These are phyloP conservation scores for Tachypleus tridentatus DNA, from an alignment of 1,140 invertebrate genomes.

Conservation along the genomic window DNA sequence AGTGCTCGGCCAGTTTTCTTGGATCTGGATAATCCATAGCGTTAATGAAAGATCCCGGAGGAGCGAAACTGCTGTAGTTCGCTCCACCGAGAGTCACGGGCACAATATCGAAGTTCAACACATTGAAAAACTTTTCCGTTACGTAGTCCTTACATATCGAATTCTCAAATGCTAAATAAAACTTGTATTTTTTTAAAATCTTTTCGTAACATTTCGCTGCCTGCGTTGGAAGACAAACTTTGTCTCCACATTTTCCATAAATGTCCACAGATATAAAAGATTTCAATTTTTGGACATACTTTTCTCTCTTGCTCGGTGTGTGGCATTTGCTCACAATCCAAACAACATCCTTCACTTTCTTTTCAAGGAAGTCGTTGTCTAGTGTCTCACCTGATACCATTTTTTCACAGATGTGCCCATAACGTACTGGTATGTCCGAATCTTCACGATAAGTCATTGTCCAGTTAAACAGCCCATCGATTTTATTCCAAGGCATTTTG, in stretches of 20 bases:
- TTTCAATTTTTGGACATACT: slow-evolving; percentile 33
- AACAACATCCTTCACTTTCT: slow-evolving; percentile 33
- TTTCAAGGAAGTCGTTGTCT: slow-evolving; percentile 1
- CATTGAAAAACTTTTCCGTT: slow-evolving; percentile 31
- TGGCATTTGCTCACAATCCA: slow-evolving; percentile 41
- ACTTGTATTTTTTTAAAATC: slow-evolving; percentile 26
- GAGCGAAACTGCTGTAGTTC: slow-evolving; percentile 23
- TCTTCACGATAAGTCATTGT: no score
- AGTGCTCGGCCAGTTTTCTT: slow-evolving; percentile 14
- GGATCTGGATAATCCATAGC: slow-evolving; percentile 19
- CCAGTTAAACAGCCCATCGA: no score
- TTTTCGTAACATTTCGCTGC: slow-evolving; percentile 19
- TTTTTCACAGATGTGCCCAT: no score
- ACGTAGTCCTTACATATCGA: slow-evolving; percentile 32
- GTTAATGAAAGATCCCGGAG: slow-evolving; percentile 22
- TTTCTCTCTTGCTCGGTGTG: slow-evolving; percentile 29
- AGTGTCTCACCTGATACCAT: no score
- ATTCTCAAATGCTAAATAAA: slow-evolving; percentile 35
- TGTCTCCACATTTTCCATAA: slow-evolving; percentile 38
- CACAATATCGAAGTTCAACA: slow-evolving; percentile 28
- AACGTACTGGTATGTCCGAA: no score
- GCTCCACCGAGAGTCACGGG: slow-evolving; percentile 35
- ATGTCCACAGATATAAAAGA: slow-evolving; percentile 39
- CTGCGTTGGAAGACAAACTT: slow-evolving; percentile 21
- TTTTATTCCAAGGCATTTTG: no score